phyloP scores from a whole-genome alignment of 1,140 invertebrate genomes.

The Drosophila grimshawi region DNA sequence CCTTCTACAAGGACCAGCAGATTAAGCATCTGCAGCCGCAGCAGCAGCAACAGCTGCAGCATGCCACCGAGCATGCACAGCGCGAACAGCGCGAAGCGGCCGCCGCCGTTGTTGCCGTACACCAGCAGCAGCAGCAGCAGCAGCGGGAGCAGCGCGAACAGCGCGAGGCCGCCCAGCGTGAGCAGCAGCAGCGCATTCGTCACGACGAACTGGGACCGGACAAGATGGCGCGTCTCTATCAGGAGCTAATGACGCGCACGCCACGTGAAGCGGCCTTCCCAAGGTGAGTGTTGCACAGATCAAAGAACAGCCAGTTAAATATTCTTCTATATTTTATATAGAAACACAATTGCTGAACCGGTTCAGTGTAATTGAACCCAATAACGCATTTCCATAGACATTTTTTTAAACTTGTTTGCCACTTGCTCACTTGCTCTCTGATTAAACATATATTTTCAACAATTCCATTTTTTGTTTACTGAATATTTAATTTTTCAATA shows the following conservation, averaged over 20 bases:
- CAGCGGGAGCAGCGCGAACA: conserved; percentile 85
- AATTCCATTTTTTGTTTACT: no score
- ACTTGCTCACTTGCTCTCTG: no score
- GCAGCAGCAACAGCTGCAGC: conserved; percentile 84
- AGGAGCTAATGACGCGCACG: conserved; percentile 94
- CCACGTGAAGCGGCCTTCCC: conserved; percentile 89
- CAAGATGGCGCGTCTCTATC: conserved; percentile 98
- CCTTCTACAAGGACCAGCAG: conserved; percentile 87
- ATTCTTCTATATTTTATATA: no score
- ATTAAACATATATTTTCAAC: no score
- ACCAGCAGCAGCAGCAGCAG: conserved; percentile 85
- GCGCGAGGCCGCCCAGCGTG: conserved; percentile 74
- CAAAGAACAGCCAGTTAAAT: no score
- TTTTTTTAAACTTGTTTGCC: no score
- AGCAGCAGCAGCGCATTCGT: conserved; percentile 89
- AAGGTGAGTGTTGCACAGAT: conserved; percentile 86
- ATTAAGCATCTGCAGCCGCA: conserved; percentile 58
- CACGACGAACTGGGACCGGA: conserved; percentile 98
- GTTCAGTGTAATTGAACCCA: not conserved
- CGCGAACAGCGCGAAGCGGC: conserved; percentile 91
- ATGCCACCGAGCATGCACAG: conserved; percentile 83
- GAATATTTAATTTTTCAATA: no score
- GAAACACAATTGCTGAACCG: not conserved
- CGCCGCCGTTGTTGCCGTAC: conserved; percentile 86
- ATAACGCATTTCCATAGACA: no score